These are phyloP conservation scores for Melanotaenia trifasciata DNA, from an alignment of 2,797 vertebrate genomes.

Conservation along the genomic window DNA sequence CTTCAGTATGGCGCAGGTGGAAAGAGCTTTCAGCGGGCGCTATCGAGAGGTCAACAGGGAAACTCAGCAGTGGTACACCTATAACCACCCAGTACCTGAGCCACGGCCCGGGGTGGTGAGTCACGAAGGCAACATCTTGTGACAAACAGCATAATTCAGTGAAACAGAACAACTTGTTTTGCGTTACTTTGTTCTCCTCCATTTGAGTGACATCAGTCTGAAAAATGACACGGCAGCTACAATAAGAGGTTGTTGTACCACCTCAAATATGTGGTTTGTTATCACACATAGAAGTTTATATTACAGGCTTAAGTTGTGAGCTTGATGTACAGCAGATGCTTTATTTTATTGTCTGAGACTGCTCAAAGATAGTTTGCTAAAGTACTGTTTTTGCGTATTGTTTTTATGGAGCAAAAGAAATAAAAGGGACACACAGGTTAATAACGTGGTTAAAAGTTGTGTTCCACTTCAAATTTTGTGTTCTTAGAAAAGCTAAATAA, in stretches of 20 bases:
- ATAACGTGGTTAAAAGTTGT: neutral
- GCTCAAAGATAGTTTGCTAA: constrained; percentile 6
- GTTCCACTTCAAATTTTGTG: neutral
- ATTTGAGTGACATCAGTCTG: neutral
- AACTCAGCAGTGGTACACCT: constrained; percentile 94
- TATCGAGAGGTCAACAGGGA: constrained; percentile 94
- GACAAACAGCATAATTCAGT: neutral
- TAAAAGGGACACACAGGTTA: neutral
- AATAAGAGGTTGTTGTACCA: neutral
- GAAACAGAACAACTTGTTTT: neutral
- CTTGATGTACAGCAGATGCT: constrained; percentile 28
- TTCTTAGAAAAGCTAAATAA: neutral
- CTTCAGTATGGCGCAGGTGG: constrained; percentile 90
- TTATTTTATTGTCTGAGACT: constrained; percentile 1
- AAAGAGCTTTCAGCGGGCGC: constrained; percentile 87
- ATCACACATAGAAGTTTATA: neutral
- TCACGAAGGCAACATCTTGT: constrained; percentile 6
- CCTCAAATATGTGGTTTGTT: constrained; percentile 9
- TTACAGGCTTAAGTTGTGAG: constrained; percentile 11
- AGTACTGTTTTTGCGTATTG: neutral
- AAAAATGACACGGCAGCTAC: neutral
- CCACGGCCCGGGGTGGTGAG: constrained; percentile 90
- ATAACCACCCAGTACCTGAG: constrained; percentile 86
- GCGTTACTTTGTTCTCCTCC: neutral
- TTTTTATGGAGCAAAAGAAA: constrained; percentile 11